Conservation (phyloP, 2,888 invertebrate species). For the Epicampocera succincta region DNA sequence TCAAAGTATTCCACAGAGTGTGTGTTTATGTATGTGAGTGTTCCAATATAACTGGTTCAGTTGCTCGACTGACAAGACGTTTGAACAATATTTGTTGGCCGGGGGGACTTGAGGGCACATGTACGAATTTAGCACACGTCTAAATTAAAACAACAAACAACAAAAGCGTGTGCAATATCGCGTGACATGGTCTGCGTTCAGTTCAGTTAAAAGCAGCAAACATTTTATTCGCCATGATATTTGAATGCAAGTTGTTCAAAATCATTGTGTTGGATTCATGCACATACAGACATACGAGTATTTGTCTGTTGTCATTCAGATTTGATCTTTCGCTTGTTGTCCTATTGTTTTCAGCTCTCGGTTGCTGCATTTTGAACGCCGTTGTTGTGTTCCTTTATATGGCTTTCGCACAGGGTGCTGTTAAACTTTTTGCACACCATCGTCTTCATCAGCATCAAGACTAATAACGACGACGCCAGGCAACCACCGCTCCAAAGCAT, state of each 20-base stretch:
- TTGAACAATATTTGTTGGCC: constrained; percentile 28
- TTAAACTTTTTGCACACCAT: constrained; percentile 31
- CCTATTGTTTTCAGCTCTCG: constrained; percentile 7
- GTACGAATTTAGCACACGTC: constrained; percentile 55
- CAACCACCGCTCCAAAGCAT: constrained; percentile 17
- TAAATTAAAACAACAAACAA: constrained; percentile 20
- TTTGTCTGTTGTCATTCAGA: constrained; percentile 38
- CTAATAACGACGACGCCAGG: constrained; percentile 3
- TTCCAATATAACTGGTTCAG: too few relatives aligned
- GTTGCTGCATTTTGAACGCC: constrained; percentile 13
- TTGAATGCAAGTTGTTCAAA: constrained; percentile 41
- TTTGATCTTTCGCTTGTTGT: constrained; percentile 45
- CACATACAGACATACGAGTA: too few relatives aligned
- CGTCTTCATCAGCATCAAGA: constrained; percentile 28
- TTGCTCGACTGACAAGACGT: constrained; percentile 15
- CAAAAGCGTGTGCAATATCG: constrained; percentile 55
- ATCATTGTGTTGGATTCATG: constrained; percentile 9
- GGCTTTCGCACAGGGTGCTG: constrained; percentile 9
- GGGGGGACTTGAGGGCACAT: constrained; percentile 43
- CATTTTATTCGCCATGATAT: constrained; percentile 47
- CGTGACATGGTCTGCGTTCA: constrained; percentile 51
- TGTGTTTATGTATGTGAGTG: too few relatives aligned
- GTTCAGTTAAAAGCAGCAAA: constrained; percentile 44
- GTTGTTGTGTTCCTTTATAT: background rate
- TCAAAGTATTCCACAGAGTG: too few relatives aligned